Evolutionary conservation across 1,140 invertebrate genomes (phyloP).

Genomic region (Bactericera cockerelli): DNA sequence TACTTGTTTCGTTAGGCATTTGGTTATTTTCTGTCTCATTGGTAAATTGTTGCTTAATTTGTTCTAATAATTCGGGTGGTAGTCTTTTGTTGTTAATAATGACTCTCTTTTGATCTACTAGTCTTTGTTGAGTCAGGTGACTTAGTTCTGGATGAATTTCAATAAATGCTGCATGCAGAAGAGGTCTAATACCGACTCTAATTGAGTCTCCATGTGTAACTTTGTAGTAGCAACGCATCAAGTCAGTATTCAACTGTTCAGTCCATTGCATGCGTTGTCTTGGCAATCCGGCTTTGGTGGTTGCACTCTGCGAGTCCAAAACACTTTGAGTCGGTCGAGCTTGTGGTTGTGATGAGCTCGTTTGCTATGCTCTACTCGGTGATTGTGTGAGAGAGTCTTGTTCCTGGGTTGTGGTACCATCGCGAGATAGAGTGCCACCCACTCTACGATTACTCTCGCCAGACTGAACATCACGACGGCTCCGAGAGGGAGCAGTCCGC

Average conservation of each 20-base stretch:
- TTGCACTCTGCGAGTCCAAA: no score
- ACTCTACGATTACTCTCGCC: no score
- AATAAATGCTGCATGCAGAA: not conserved
- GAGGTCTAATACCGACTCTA: not conserved
- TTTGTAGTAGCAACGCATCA: not conserved
- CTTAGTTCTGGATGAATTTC: not conserved
- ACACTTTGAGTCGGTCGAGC: no score
- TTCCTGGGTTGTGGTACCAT: no score
- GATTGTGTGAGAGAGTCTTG: no score
- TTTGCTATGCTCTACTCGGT: no score
- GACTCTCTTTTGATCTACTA: not conserved
- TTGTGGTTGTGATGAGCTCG: no score
- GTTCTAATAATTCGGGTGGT: not conserved
- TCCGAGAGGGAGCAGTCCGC: no score
- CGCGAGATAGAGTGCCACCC: no score
- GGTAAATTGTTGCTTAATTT: not conserved
- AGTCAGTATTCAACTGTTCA: not conserved
- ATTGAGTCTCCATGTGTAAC: not conserved
- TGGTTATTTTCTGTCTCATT: no score
- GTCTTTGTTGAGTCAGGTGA: not conserved
- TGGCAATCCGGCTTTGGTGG: not conserved
- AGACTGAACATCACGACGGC: no score
- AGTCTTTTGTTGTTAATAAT: not conserved
- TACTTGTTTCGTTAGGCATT: no score
- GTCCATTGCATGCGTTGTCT: not conserved